Percentiles rank a stretch among this genome's conserved stretches.
phyloP scores from a whole-genome alignment of 2,113 vertebrate genomes.

The Apistogramma diplotaenia region DNA sequence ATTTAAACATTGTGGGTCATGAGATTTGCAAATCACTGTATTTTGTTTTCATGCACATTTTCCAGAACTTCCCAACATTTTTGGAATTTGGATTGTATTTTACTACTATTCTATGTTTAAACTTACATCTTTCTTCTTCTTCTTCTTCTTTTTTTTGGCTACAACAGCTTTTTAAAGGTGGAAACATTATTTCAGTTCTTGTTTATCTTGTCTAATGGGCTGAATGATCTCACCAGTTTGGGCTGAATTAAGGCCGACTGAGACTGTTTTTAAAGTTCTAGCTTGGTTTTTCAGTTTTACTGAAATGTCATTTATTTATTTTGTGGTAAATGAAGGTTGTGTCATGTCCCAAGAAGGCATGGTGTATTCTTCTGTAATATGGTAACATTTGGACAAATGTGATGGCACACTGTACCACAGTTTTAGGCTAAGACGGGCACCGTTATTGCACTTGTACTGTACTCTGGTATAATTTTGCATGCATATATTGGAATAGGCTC shows the following conservation, averaged over 20 bases:
- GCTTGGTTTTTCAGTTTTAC: too few relatives aligned
- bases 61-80: background rate
- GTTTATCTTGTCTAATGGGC: too few relatives aligned
- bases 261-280: background rate
- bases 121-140: too few relatives aligned
- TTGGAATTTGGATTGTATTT: background rate
- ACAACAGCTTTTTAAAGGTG: background rate
- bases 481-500: background rate
- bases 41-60: background rate
- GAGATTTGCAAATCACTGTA: too few relatives aligned
- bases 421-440: fast-evolving
- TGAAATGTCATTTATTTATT: too few relatives aligned
- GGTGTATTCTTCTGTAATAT: background rate
- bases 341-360: too few relatives aligned
- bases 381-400: fast-evolving
- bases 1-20: too few relatives aligned
- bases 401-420: background rate
- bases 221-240: too few relatives aligned
- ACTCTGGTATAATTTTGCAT: background rate
- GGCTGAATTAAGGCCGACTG: too few relatives aligned
- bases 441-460: background rate
- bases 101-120: background rate
- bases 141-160: too few relatives aligned
- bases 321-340: too few relatives aligned
- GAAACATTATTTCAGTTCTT: background rate